phyloP scores from a whole-genome alignment of 2,113 vertebrate species.

The Vombatus ursinus region DNA sequence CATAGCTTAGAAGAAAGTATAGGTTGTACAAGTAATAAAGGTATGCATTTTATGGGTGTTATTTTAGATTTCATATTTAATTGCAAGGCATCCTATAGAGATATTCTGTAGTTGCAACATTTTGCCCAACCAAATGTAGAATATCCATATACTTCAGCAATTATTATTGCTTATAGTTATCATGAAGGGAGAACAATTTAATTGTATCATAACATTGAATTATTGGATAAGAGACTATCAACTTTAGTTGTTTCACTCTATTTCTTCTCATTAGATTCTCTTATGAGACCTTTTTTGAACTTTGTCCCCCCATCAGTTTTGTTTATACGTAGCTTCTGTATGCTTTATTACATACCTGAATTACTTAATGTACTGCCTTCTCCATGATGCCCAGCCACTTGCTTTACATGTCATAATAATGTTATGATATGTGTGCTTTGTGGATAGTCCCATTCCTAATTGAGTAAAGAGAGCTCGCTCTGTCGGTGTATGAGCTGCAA shows the following conservation, averaged over 20 bases:
- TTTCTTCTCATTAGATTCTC: slow-evolving; percentile 28
- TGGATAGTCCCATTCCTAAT: neutral
- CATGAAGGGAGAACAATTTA: slow-evolving; percentile 49
- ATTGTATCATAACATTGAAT: slow-evolving; percentile 42
- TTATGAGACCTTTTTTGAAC: slow-evolving; percentile 19
- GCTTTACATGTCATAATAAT: slow-evolving; percentile 2
- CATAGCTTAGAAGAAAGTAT: slow-evolving; percentile 29
- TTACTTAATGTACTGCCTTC: slow-evolving; percentile 23
- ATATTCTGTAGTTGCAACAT: slow-evolving; percentile 61
- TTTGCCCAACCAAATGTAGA: slow-evolving; percentile 34
- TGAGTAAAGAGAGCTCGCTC: slow-evolving; percentile 14
- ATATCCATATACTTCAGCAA: slow-evolving; percentile 32
- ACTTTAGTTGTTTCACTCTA: slow-evolving; percentile 33
- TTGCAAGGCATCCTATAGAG: slow-evolving; percentile 33
- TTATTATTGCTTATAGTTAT: slow-evolving; percentile 42
- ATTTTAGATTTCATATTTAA: slow-evolving; percentile 58
- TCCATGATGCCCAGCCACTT: neutral
- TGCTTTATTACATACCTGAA: neutral
- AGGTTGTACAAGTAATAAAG: slow-evolving; percentile 39
- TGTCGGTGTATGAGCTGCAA: slow-evolving; percentile 25
- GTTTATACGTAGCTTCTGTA: slow-evolving; percentile 44
- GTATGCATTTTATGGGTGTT: neutral
- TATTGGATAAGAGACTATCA: slow-evolving; percentile 32
- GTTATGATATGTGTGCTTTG: neutral
- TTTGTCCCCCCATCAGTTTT: neutral